Conservation (phyloP, 2,797 vertebrate species). For the Monodelphis domestica region DNA sequence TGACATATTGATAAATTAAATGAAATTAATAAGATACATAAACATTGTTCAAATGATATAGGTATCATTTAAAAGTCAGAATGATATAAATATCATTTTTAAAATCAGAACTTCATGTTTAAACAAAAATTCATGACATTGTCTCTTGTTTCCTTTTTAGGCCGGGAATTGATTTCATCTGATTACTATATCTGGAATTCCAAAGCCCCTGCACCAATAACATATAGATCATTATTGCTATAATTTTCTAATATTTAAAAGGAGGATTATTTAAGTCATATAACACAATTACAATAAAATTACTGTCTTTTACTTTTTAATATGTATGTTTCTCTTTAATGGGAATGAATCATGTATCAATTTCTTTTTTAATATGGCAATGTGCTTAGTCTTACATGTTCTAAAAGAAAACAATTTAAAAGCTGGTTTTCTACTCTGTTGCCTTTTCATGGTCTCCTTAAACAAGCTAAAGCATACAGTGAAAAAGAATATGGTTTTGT, state of each 20-base stretch:
- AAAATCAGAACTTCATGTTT: conserved; percentile 32
- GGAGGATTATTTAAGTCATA: conserved; percentile 37
- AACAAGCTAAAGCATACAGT: conserved; percentile 10
- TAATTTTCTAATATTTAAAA: conserved; percentile 71
- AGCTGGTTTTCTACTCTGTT: conserved; percentile 10
- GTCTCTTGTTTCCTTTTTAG: conserved; percentile 83
- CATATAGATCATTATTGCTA: conserved; percentile 81
- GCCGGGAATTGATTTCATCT: conserved; percentile 92
- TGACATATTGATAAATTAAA: conserved; percentile 44
- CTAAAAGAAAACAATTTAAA: conserved; percentile 60
- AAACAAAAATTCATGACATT: conserved; percentile 45
- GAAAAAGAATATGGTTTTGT: background rate
- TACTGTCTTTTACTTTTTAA: conserved; percentile 57
- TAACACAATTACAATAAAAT: conserved; percentile 65
- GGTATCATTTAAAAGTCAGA: too few relatives aligned
- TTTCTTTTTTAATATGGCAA: conserved; percentile 57
- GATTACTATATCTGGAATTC: conserved; percentile 98
- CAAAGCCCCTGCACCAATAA: conserved; percentile 90
- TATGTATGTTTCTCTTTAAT: conserved; percentile 53
- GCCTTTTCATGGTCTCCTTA: conserved; percentile 41
- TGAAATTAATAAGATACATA: conserved; percentile 44
- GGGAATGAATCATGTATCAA: conserved; percentile 6
- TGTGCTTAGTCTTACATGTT: conserved; percentile 15
- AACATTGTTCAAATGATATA: conserved; percentile 50
- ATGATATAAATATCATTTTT: background rate